A percentile compares a stretch with the other conserved stretches of the same genome.
Conservation (phyloP, 2,113 vertebrate species). For the Dermatemys mawii region DNA sequence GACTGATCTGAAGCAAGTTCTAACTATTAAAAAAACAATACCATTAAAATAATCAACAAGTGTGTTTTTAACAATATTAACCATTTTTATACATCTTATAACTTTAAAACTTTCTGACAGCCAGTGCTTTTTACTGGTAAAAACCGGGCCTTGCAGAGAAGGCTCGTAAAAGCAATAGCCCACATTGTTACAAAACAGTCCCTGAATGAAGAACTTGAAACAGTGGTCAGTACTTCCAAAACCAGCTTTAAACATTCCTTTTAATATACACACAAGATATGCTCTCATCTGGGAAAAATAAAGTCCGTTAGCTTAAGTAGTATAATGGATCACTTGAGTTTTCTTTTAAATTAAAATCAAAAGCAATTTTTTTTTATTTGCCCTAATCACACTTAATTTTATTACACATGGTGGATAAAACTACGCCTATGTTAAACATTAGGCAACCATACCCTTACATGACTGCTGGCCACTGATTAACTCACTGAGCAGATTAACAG, state of each 20-base stretch:
- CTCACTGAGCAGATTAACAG: neutral
- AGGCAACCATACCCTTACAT: neutral
- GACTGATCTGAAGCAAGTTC: rapidly evolving
- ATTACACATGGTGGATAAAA: neutral
- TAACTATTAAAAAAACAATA: neutral
- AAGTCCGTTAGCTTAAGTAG: neutral
- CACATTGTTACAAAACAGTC: neutral
- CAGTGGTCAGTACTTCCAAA: neutral
- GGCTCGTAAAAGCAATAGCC: neutral
- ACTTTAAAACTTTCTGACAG: neutral
- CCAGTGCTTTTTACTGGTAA: neutral
- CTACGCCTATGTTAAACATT: neutral
- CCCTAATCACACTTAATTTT: neutral
- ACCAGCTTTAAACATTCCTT: neutral
- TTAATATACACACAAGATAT: neutral
- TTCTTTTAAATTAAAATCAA: neutral
- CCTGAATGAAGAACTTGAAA: neutral
- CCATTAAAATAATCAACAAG: no score
- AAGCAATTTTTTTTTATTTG: neutral
- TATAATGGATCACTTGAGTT: neutral
- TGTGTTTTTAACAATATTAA: neutral
- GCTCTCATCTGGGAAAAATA: neutral
- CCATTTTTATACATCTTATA: neutral
- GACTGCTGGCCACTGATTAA: neutral
- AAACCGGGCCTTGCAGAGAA: neutral